A percentile compares a stretch with the other conserved stretches of the same genome.
phyloP scores from a whole-genome alignment of 2,888 invertebrate genomes.

The Ectropis crepuscularia region DNA sequence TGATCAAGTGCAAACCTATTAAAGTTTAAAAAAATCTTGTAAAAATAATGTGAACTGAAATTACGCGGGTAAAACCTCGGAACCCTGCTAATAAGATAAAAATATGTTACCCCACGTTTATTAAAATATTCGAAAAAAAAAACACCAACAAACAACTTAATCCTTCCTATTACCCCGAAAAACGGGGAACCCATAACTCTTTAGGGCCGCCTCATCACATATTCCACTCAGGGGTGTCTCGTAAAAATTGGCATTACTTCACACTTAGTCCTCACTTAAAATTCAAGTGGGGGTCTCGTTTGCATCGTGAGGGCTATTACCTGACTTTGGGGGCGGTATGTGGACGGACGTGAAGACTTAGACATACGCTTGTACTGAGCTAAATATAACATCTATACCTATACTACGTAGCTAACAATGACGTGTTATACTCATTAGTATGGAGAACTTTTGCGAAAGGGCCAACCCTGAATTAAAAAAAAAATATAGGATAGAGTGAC shows the following conservation, averaged over 20 bases:
- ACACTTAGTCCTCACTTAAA: slow-evolving; percentile 71
- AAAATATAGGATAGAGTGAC: too few relatives aligned
- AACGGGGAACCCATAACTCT: slow-evolving; percentile 44
- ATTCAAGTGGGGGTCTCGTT: slow-evolving; percentile 66
- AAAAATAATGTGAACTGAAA: too few relatives aligned
- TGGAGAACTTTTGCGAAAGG: too few relatives aligned
- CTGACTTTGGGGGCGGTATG: slow-evolving; percentile 48
- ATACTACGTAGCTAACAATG: too few relatives aligned
- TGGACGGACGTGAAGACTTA: slow-evolving; percentile 28
- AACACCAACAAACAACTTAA: slow-evolving; percentile 29
- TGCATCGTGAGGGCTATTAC: slow-evolving; percentile 73
- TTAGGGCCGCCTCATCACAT: slow-evolving; percentile 57
- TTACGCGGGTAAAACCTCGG: too few relatives aligned
- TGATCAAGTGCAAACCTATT: too few relatives aligned
- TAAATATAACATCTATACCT: too few relatives aligned
- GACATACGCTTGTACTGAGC: background rate
- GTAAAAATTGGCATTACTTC: slow-evolving; percentile 79
- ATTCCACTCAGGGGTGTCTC: slow-evolving; percentile 63
- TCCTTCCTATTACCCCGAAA: slow-evolving; percentile 27
- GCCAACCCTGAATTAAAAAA: too few relatives aligned
- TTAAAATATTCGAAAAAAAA: slow-evolving; percentile 4
- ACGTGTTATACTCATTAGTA: too few relatives aligned
- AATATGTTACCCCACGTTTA: too few relatives aligned
- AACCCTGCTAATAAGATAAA: too few relatives aligned
- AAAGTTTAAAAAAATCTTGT: too few relatives aligned